Base-by-base conservation (phyloP, 2,888 invertebrate genomes). In the Horisme vitalbata region DNA sequence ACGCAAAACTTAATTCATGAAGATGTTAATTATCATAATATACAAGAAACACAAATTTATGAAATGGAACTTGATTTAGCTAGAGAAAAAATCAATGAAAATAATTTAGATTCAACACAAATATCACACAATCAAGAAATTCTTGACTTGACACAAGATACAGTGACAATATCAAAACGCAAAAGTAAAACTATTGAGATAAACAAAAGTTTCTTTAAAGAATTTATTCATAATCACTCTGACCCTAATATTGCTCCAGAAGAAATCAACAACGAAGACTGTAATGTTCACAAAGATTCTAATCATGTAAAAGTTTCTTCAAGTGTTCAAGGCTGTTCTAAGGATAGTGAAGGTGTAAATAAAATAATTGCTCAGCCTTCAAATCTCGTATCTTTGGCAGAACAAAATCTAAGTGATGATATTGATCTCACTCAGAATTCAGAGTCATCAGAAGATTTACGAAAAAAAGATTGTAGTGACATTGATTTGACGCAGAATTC, bases 401-500 rank as follows among this genome's bases (percentile, higher is more conserved):
- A 48, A 33, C n/a, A 21, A 23, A 15, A 24, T 33, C 23, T 33
- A 10, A 41, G 10, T n/a, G 13, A 41, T 36, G 54, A 73, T 39
- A 69, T 79, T 50, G 79, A 85, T 73, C 69, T 85, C 54, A 83
- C 79, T 23, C 80, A 84, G 65, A 61, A 55, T 47, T 68, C 72
- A 21, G 58, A 59, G 51, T 59, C 63, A 4, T 67, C 66, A 30
- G 50, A 53, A 41, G 59, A 12, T 13, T 2, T 10, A 23, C 18
- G 41, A 41, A 28, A 37, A 24, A 4, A 12, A 35, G 35, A 8
- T 36, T 23, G 8, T 32, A 55, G 57, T 44, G 55, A 74, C 39
- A 69, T 79, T 48, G 78, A 86, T 73, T 69, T 85, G 55, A 83
- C 79, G 14, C 80, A 84, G 67, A 60, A 57, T 45, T 70, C 73